These are phyloP conservation scores for Hemicrepidius hirtus DNA, from an alignment of 2,888 invertebrate genomes.

Conservation along the genomic window DNA sequence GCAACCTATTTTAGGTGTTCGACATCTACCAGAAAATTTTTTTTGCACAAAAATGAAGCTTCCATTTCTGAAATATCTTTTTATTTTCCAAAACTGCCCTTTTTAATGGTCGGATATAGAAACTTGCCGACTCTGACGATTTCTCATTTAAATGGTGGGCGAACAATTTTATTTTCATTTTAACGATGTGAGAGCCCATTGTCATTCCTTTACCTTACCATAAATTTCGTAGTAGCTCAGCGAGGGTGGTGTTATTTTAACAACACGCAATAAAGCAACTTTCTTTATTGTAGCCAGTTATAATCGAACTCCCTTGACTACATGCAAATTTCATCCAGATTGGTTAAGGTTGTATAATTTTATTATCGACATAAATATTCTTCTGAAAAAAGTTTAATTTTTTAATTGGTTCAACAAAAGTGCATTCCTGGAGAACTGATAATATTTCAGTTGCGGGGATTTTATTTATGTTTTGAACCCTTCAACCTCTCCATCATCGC, in stretches of 20 bases:
- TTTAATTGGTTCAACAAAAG: constrained; percentile 10
- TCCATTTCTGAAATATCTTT: no score
- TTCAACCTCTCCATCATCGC: constrained; percentile 49
- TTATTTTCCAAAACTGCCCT: no score
- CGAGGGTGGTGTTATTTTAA: constrained; percentile 13
- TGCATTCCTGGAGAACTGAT: not conserved
- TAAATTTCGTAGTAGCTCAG: not conserved
- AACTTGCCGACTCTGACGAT: no score
- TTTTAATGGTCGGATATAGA: no score
- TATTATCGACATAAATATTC: constrained; percentile 12
- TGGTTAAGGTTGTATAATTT: not conserved
- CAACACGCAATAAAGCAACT: not conserved
- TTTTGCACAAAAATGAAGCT: no score
- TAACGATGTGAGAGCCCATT: constrained; percentile 1
- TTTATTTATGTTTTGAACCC: constrained; percentile 15
- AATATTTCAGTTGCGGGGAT: not conserved
- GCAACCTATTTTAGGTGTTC: no score
- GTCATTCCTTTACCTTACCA: not conserved
- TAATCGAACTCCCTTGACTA: not conserved
- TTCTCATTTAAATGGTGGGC: no score
- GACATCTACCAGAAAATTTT: no score
- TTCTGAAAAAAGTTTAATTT: not conserved
- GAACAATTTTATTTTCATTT: constrained; percentile 2
- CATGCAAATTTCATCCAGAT: not conserved
- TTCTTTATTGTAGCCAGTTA: constrained; percentile 1